A percentile compares a stretch with the other conserved stretches of the same genome.
Evolutionary conservation across 2,113 vertebrate genomes (phyloP).

Genomic region (Trichomycterus rosablanca): DNA sequence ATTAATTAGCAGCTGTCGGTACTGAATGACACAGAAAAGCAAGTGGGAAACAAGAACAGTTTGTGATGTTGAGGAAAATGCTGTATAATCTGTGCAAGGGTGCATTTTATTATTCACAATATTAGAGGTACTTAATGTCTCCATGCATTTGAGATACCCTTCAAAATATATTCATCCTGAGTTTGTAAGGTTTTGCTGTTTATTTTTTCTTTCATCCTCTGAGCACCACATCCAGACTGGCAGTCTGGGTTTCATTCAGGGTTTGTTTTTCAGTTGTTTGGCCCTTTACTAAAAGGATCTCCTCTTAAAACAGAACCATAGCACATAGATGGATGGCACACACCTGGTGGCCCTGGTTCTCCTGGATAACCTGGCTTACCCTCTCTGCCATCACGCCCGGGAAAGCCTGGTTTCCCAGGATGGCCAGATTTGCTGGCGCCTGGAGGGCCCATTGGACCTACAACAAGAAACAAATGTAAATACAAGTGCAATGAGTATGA

Average conservation of each 20-base stretch:
- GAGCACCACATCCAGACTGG: constrained; percentile 67
- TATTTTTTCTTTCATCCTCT: constrained; percentile 51
- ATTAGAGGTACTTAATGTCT: constrained; percentile 75
- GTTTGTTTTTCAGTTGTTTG: constrained; percentile 80
- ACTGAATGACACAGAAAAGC: constrained; percentile 19
- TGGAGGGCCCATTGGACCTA: constrained; percentile 82
- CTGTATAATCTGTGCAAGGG: constrained; percentile 5
- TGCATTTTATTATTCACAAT: constrained; percentile 38
- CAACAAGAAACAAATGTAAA: constrained; percentile 5
- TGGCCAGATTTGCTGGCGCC: constrained; percentile 81
- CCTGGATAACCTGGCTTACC: constrained; percentile 82
- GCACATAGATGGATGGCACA: constrained; percentile 88
- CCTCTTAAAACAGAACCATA: constrained; percentile 81
- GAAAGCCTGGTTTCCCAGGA: constrained; percentile 76
- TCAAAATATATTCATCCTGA: constrained; percentile 85
- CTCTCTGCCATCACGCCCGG: constrained; percentile 79
- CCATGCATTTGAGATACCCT: constrained; percentile 62
- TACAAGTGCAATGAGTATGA: too few species aligned
- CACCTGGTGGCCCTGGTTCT: constrained; percentile 78
- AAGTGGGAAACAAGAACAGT: constrained; percentile 1
- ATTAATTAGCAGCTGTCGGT: not conserved
- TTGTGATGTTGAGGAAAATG: not conserved
- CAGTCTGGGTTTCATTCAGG: constrained; percentile 45
- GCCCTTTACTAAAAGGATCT: constrained; percentile 91
- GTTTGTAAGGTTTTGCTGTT: constrained; percentile 71